These are phyloP conservation scores for Ophioninae sp. DNA, from an alignment of 2,888 invertebrate species.

Conservation along the genomic window DNA sequence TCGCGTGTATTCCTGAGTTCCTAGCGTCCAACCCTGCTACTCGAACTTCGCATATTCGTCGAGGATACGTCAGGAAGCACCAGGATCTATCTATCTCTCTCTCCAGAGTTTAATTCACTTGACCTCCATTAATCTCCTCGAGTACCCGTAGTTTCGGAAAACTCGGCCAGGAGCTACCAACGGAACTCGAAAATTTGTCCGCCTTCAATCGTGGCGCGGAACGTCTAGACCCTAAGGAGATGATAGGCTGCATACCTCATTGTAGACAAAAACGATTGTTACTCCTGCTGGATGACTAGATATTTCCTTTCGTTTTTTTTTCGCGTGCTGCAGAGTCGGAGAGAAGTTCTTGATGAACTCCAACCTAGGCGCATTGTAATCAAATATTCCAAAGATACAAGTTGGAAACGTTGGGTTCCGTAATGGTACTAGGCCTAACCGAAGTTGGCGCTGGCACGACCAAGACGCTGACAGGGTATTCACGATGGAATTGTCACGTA, in stretches of 20 bases:
- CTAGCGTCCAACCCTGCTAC: slow-evolving; percentile 17
- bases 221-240: not conserved
- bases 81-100: not conserved
- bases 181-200: not conserved
- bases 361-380: not conserved
- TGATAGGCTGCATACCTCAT: not conserved
- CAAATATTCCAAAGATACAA: not conserved
- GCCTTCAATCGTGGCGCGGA: not conserved
- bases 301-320: not conserved
- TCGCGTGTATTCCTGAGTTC: slow-evolving; percentile 51
- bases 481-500: too few species aligned
- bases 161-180: not conserved
- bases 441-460: too few species aligned
- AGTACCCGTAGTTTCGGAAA: slow-evolving; percentile 3
- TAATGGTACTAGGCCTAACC: not conserved
- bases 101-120: slow-evolving; percentile 24
- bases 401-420: not conserved
- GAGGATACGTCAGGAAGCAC: slow-evolving; percentile 19
- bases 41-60: slow-evolving; percentile 27
- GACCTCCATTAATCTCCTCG: slow-evolving; percentile 18
- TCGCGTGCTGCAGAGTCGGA: not conserved
- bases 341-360: not conserved
- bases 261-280: not conserved
- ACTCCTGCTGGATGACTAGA: not conserved
- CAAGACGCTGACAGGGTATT: too few species aligned